Base-by-base conservation (phyloP, 1,140 invertebrate species). In the Tetramorium parvispinum region DNA sequence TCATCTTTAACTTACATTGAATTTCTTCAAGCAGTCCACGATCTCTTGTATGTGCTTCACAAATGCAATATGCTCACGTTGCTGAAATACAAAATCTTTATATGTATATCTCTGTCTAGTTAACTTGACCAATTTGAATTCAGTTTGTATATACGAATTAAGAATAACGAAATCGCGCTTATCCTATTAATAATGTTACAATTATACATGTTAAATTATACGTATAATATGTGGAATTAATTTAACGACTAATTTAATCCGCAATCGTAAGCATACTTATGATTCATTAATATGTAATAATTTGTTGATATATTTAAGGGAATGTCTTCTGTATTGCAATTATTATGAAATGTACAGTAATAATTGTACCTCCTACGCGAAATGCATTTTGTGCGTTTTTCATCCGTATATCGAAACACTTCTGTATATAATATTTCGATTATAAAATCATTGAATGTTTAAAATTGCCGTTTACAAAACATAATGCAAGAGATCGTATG, bases 11-110 rank as follows among this genome's bases (percentile, higher is more conserved):
- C 96, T 99, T 87, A 99, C 99, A 96, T 99, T 99, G 97, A 99
- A 99, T 96, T 99, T 99, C 97, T 99, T 99, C 96, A 99, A 97
- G 96, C 99, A 99, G 94, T 99, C 99, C 89, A 99, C 99, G 89
- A 99, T 99, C 96, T 99, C 99, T 97, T 99, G 99, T 94, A 99
- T 97, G 96, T 99, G 99, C 91, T 99, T 98, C 71, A 99, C 97
- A 75, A 99, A 99, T 89, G 99, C 99, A 86, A 99, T 99, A 94
- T 99, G 97, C 95, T 99, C 99, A 91, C 99, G 97, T 97, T 99
- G 99, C 98, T 99, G 96, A 87, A 97, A 95, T 93, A 95, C 85
- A 93, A 93, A 32, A 32, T 32, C 32, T 32, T 32, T 32, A 32
- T 32, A 32, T 32, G 3, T 32, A 32, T 32, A 32, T 32, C 32